Evolutionary conservation across 1,140 invertebrate genomes (phyloP).

Genomic region (Drosophila arawakana): DNA sequence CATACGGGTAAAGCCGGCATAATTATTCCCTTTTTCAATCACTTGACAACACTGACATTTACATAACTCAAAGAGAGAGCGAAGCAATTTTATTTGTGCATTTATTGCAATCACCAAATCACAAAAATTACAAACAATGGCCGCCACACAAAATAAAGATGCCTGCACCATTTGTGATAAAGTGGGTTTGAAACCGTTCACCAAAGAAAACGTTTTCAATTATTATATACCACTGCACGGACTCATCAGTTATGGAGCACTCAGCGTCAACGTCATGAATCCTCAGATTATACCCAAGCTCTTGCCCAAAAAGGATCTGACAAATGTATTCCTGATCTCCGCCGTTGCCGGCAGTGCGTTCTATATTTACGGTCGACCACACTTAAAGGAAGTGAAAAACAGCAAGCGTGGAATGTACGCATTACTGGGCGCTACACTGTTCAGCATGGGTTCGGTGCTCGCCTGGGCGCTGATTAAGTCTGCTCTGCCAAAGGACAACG

Average conservation of each 20-base stretch:
- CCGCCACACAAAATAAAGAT: conserved; percentile 50
- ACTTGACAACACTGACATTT: conserved; percentile 67
- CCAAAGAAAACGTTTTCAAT: conserved; percentile 86
- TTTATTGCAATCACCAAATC: conserved; percentile 15
- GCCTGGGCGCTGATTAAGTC: conserved; percentile 89
- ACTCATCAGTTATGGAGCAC: conserved; percentile 86
- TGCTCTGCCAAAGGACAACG: conserved; percentile 87
- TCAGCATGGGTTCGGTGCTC: conserved; percentile 90
- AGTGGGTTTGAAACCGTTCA: conserved; percentile 86
- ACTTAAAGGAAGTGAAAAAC: conserved; percentile 84
- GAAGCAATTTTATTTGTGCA: conserved; percentile 59
- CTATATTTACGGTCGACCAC: conserved; percentile 87
- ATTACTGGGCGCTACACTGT: conserved; percentile 87
- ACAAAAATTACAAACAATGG: conserved; percentile 61
- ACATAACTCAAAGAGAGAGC: conserved; percentile 65
- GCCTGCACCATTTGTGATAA: conserved; percentile 84
- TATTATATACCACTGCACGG: conserved; percentile 88
- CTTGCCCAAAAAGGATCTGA: conserved; percentile 76
- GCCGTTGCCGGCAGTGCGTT: conserved; percentile 87
- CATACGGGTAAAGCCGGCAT: conserved; percentile 18
- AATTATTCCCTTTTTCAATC: conserved; percentile 14
- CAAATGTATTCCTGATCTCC: conserved; percentile 86
- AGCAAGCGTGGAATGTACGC: conserved; percentile 86
- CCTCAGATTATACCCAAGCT: conserved; percentile 86
- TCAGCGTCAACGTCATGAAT: conserved; percentile 89